These are phyloP conservation scores for Nylanderia fulva DNA, from an alignment of 1,140 invertebrate genomes.

Conservation along the genomic window DNA sequence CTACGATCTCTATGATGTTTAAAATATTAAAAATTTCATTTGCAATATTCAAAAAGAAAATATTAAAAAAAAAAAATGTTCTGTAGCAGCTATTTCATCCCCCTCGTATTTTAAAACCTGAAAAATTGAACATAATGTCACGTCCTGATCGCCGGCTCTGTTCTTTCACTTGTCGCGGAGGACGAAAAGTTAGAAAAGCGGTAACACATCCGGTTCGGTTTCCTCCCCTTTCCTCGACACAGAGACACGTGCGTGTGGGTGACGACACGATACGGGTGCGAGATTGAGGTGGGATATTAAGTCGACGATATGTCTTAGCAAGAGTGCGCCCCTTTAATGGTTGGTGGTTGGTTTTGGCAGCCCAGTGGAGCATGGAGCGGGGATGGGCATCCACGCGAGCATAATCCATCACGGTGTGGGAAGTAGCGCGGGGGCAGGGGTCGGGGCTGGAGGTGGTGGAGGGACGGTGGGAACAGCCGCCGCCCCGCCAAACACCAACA, in stretches of 20 bases:
- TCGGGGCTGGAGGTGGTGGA: constrained; percentile 87
- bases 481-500: constrained; percentile 86
- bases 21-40: neutral
- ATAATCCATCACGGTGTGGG: constrained; percentile 88
- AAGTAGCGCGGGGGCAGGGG: constrained; percentile 88
- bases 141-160: constrained; percentile 26
- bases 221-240: neutral
- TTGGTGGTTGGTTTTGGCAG: constrained; percentile 86
- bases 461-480: constrained; percentile 85
- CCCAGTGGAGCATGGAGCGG: constrained; percentile 86
- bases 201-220: neutral
- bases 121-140: neutral
- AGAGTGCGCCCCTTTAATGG: constrained; percentile 85
- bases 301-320: constrained; percentile 69
- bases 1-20: neutral
- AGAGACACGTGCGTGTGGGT: constrained; percentile 79
- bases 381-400: constrained; percentile 87
- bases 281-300: constrained; percentile 73
- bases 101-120: neutral
- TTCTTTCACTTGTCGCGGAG: neutral
- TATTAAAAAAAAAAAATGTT: neutral
- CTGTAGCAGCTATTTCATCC: neutral
- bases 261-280: constrained; percentile 78
- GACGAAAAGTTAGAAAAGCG: neutral
- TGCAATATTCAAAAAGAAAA: neutral